phyloP scores from a whole-genome alignment of 2,113 vertebrate genomes.

The Corydoras sp. region DNA sequence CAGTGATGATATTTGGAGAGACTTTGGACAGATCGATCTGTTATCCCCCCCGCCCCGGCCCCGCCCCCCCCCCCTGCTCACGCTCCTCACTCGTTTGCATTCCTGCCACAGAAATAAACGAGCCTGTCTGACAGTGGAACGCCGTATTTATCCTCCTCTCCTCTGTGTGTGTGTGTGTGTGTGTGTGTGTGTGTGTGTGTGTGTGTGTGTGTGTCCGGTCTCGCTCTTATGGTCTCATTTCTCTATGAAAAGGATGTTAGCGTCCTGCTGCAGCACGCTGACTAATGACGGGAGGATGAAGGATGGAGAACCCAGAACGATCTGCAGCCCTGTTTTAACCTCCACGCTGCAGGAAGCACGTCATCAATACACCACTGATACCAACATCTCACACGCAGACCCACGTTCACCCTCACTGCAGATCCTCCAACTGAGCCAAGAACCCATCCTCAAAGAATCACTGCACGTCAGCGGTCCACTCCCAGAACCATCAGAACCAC shows the following conservation, averaged over 20 bases:
- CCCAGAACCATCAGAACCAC: no score
- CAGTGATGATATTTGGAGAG: constrained; percentile 62
- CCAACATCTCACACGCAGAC: no score
- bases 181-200: constrained; percentile 49
- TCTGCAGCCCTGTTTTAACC: constrained; percentile 5
- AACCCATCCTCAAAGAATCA: no score
- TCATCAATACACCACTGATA: background rate
- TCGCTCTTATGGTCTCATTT: constrained; percentile 42
- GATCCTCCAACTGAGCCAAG: no score
- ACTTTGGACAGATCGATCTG: constrained; percentile 62
- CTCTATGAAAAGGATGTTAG: constrained; percentile 47
- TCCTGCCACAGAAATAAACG: constrained; percentile 47
- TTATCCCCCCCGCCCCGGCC: constrained; percentile 48
- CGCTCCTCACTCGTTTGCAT: constrained; percentile 37
- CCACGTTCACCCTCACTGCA: no score
- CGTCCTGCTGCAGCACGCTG: constrained; percentile 53
- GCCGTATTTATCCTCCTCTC: constrained; percentile 5
- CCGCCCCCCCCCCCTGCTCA: constrained; percentile 40
- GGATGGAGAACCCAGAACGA: constrained; percentile 43
- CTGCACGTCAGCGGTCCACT: no score
- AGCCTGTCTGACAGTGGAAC: constrained; percentile 44
- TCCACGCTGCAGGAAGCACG: background rate
- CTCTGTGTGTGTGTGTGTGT: no score
- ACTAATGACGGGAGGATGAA: constrained; percentile 53
- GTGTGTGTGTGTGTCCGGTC: constrained; percentile 47